Evolutionary conservation across 1,140 invertebrate species (phyloP).

Genomic region (Hyles vespertilio): DNA sequence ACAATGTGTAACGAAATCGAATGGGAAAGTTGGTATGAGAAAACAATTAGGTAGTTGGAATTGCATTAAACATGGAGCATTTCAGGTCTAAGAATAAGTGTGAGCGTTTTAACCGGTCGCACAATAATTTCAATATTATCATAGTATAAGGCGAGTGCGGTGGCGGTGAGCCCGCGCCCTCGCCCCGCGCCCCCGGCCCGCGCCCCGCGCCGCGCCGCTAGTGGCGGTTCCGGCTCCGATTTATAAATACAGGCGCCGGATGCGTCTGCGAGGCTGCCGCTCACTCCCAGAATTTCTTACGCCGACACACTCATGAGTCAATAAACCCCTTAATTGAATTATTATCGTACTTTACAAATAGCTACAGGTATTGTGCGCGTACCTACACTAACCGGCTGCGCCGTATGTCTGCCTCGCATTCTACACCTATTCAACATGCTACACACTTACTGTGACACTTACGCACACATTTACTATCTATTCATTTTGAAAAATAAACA

Average conservation of each 20-base stretch:
- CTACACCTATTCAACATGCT: not conserved
- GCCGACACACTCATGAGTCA: slow-evolving; percentile 22
- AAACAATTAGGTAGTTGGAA: no score
- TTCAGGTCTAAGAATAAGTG: no score
- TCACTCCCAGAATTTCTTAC: slow-evolving; percentile 16
- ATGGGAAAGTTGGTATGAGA: no score
- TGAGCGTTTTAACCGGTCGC: no score
- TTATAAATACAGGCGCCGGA: slow-evolving; percentile 65
- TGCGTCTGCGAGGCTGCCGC: slow-evolving; percentile 32
- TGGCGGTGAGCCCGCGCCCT: no score
- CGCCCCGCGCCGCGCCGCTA: slow-evolving; percentile 28
- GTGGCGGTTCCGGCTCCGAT: slow-evolving; percentile 56
- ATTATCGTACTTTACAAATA: slow-evolving; percentile 29
- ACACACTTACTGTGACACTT: no score
- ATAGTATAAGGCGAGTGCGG: no score
- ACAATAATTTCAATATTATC: no score
- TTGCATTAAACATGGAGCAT: no score
- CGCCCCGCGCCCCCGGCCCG: slow-evolving; percentile 11
- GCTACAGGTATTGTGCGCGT: not conserved
- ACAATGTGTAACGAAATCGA: no score
- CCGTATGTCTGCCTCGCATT: not conserved
- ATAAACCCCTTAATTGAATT: slow-evolving; percentile 32
- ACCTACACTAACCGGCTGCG: slow-evolving; percentile 4
- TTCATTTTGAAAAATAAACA: no score
- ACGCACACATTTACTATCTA: no score